Conservation (phyloP, 2,888 invertebrate genomes). For the Philaethria dido region DNA sequence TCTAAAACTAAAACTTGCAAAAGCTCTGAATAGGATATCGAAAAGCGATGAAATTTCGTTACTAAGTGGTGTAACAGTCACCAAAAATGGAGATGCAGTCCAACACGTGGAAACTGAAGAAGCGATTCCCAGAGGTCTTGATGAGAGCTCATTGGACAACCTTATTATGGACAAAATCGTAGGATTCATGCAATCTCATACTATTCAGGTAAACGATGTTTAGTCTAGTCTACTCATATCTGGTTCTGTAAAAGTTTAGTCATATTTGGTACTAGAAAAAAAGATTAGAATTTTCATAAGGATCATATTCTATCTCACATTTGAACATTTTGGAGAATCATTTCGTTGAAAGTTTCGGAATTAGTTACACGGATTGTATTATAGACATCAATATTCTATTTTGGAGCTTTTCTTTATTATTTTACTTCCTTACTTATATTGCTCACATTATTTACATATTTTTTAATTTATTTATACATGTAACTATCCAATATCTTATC, state of each 20-base stretch:
- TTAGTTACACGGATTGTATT: background rate
- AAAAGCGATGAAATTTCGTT: conserved; percentile 87
- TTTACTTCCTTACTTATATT: too few species aligned
- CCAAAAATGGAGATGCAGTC: conserved; percentile 84
- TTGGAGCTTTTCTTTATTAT: too few species aligned
- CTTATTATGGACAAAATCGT: conserved; percentile 90
- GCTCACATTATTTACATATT: background rate
- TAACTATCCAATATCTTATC: background rate
- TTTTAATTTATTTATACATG: background rate
- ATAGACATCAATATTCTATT: too few species aligned
- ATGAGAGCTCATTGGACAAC: conserved; percentile 88
- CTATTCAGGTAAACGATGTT: conserved; percentile 86
- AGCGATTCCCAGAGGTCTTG: conserved; percentile 88
- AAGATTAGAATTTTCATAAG: background rate
- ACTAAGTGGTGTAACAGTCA: conserved; percentile 89
- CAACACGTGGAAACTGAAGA: conserved; percentile 86
- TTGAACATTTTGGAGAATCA: too few species aligned
- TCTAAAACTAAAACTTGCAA: conserved; percentile 90
- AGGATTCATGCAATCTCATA: conserved; percentile 90
- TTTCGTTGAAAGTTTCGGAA: background rate
- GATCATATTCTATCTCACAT: too few species aligned
- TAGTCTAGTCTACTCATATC: too few species aligned
- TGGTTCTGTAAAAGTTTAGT: too few species aligned
- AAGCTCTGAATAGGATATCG: conserved; percentile 89
- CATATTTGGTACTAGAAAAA: background rate